Conservation (phyloP, 2,797 vertebrate species). For the Odontamblyopus lacepedii region DNA sequence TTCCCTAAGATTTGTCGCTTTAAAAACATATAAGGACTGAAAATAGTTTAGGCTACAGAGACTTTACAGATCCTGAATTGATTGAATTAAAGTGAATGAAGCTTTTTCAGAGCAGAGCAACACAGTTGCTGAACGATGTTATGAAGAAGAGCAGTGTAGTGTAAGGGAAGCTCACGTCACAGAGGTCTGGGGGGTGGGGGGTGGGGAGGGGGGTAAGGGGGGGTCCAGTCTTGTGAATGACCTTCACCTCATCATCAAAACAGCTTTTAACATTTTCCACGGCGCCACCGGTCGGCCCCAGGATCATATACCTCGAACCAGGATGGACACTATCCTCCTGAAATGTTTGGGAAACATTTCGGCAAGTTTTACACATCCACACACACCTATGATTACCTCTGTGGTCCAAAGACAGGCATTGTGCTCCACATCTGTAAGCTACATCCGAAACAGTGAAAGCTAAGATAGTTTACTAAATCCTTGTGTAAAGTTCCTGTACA, state of each 20-base stretch:
- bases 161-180: constrained; percentile 23
- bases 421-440: constrained; percentile 71
- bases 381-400: constrained; percentile 77
- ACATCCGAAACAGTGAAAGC: constrained; percentile 64
- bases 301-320: constrained; percentile 77
- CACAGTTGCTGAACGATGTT: constrained; percentile 33
- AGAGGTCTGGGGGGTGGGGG: neutral
- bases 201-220: neutral
- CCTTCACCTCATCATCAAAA: constrained; percentile 67
- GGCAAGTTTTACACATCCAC: constrained; percentile 70
- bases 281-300: constrained; percentile 62
- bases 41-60: neutral
- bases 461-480: constrained; percentile 57
- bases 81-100: constrained; percentile 55
- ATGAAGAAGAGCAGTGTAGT: constrained; percentile 33
- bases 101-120: constrained; percentile 33
- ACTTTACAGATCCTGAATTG: constrained; percentile 28
- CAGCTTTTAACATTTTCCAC: constrained; percentile 68
- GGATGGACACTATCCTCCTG: constrained; percentile 64
- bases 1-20: neutral
- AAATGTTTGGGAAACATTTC: constrained; percentile 69
- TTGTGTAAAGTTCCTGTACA: constrained; percentile 65
- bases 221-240: constrained; percentile 63
- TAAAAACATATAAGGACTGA: too few relatives aligned
- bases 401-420: constrained; percentile 78